Conservation (phyloP, 2,113 vertebrate genomes). For the Corythornis vintsioides region DNA sequence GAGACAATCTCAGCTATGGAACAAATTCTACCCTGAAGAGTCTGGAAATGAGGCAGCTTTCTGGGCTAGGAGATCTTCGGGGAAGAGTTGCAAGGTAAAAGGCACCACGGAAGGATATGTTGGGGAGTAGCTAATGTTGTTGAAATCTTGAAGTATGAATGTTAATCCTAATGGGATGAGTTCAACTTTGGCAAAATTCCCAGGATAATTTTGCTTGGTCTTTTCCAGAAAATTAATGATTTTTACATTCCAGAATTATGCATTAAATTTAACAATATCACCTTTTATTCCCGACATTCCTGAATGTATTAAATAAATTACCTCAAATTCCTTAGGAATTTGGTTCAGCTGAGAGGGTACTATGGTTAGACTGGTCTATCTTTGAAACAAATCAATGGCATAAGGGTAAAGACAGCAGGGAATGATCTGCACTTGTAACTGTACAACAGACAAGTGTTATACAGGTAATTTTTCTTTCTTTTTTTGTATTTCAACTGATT, state of each 20-base stretch:
- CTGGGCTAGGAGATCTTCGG: slow-evolving; percentile 79
- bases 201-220: background rate
- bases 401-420: background rate
- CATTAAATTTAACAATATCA: background rate
- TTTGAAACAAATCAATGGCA: slow-evolving; percentile 24
- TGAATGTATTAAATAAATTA: background rate
- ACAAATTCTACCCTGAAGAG: slow-evolving; percentile 82
- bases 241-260: background rate
- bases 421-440: slow-evolving; percentile 26
- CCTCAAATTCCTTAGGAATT: background rate
- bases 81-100: slow-evolving; percentile 80
- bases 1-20: slow-evolving; percentile 81
- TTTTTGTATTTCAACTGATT: background rate
- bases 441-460: background rate
- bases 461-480: background rate
- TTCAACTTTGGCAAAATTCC: slow-evolving; percentile 41
- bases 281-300: background rate
- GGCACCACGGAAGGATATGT: background rate
- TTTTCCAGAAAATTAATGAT: slow-evolving; percentile 16
- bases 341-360: slow-evolving; percentile 10
- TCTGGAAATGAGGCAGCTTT: slow-evolving; percentile 80
- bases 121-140: background rate
- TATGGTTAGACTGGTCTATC: background rate
- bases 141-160: background rate
- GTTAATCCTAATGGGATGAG: background rate